Base-by-base conservation (phyloP, 1,140 invertebrate species). In the Akabosia matsudoensis region DNA sequence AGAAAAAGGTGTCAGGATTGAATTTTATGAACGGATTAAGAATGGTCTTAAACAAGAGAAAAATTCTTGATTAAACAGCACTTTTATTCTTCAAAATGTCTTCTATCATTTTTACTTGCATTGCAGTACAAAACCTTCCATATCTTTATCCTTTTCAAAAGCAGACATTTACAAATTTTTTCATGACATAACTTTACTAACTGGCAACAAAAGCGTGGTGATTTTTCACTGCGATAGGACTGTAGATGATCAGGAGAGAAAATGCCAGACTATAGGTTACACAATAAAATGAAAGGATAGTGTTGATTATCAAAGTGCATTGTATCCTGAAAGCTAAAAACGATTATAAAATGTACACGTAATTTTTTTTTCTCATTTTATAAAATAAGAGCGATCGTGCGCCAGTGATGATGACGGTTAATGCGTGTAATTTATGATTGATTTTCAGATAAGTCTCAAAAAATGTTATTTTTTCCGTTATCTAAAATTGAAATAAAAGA, bases 1-100 rank as follows among this genome's bases (percentile, higher is more conserved):
- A 56, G 24, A 56, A 56, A 56, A 56, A 56, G 54, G 54, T 56
- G 54, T 56, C 54, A 56, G 54, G 13, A 56, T n/a, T 4, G 54
- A 56, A 56, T 56, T 56, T 22, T 24, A 3, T 56, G 54, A 4
- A 16, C 24, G 54, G 24, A 56, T 56, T 4, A 7, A 45, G 3
- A 56, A 56, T 56, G 4, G 3, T 22, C 24, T 16, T 22, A 56
- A 24, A 56, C 54, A 56, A 56, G 54, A 56, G 54, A 56, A 56
- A 24, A 16, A 56, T 45, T 45, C 37, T 16, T 56, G n/a, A 56
- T 56, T 10, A 22, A 56, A 56, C 3, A 13, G 10, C 54, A 56
- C n/a, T 56, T 56, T 56, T 56, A n/a, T 22, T 56, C 13, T 56
- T 56, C n/a, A n/a, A n/a, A n/a, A n/a, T n/a, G n/a, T n/a, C n/a